A percentile compares a stretch with the other conserved stretches of the same genome.
Evolutionary conservation across 2,888 invertebrate species (phyloP).

Genomic region (Dryococelus australis): DNA sequence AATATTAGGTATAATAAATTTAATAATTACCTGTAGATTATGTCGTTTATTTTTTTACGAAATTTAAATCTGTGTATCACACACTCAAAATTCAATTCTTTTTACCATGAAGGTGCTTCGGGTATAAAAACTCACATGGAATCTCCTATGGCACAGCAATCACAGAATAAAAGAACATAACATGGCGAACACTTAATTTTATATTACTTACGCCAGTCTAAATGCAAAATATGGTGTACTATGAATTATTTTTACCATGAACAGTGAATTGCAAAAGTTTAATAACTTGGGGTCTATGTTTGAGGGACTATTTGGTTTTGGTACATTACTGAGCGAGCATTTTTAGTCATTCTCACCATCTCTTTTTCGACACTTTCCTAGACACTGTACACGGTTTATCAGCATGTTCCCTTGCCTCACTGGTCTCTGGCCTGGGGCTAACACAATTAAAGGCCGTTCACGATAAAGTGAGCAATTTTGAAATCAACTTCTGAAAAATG

Average conservation of each 20-base stretch:
- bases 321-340: background rate
- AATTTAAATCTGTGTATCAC: no score
- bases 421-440: background rate
- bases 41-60: background rate
- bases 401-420: background rate
- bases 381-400: background rate
- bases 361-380: background rate
- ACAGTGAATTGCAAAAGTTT: conserved; percentile 13
- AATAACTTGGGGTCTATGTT: background rate
- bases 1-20: no score
- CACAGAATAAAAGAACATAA: conserved; percentile 41
- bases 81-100: background rate
- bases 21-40: background rate
- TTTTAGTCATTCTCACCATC: background rate
- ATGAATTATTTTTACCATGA: conserved; percentile 17
- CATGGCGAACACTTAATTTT: conserved; percentile 28
- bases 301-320: background rate
- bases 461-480: no score
- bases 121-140: conserved; percentile 8
- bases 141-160: conserved; percentile 43
- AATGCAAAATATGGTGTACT: conserved; percentile 38
- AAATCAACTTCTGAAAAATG: no score
- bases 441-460: no score
- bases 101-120: background rate
- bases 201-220: conserved; percentile 36